Conservation (phyloP, 1,140 invertebrate genomes). For the Apocrypta bakeri region DNA sequence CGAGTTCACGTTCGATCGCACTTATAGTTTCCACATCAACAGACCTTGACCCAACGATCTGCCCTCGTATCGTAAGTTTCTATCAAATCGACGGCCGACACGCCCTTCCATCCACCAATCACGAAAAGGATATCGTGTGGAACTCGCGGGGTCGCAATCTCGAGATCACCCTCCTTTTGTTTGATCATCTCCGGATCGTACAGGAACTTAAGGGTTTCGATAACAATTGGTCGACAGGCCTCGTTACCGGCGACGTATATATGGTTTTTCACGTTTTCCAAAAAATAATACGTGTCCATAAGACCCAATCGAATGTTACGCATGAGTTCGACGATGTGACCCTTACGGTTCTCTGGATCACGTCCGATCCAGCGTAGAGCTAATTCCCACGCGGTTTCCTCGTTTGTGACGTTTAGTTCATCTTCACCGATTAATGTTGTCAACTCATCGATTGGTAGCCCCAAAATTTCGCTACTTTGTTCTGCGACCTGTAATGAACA, state of each 20-base stretch:
- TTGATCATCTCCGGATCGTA: constrained; percentile 84
- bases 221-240: constrained; percentile 81
- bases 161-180: constrained; percentile 77
- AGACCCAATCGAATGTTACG: constrained; percentile 88
- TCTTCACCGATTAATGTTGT: constrained; percentile 83
- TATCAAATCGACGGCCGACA: constrained; percentile 82
- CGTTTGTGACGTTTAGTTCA: constrained; percentile 78
- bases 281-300: constrained; percentile 87
- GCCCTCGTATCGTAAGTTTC: constrained; percentile 87
- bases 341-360: constrained; percentile 78
- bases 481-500: constrained; percentile 70
- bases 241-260: constrained; percentile 79
- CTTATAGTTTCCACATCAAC: neutral
- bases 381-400: constrained; percentile 81
- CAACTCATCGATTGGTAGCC: constrained; percentile 81
- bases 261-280: constrained; percentile 81
- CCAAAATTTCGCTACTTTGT: constrained; percentile 83
- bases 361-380: constrained; percentile 80
- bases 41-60: constrained; percentile 82
- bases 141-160: constrained; percentile 79
- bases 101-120: constrained; percentile 85
- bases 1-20: constrained; percentile 16
- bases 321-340: constrained; percentile 84
- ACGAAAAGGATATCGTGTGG: constrained; percentile 83
- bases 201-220: constrained; percentile 83